These are phyloP conservation scores for Apis laboriosa DNA, from an alignment of 1,140 invertebrate genomes.

Conservation along the genomic window DNA sequence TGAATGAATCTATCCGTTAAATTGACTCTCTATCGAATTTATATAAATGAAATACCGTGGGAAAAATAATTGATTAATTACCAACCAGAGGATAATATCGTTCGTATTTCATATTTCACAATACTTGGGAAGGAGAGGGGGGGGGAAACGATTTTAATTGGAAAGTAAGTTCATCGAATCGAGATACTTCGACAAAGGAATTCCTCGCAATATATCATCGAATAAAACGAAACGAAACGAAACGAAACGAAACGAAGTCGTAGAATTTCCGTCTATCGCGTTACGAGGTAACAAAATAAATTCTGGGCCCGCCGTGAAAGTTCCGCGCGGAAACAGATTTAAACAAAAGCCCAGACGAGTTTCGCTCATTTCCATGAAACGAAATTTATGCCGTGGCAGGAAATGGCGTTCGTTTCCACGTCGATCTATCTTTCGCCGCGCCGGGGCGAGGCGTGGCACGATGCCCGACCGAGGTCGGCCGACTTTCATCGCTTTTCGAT, in stretches of 20 bases:
- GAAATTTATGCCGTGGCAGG: slow-evolving; percentile 19
- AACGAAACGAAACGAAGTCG: background rate
- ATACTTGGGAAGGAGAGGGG: too few relatives aligned
- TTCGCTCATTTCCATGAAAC: slow-evolving; percentile 16
- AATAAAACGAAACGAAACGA: background rate
- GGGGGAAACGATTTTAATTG: too few relatives aligned
- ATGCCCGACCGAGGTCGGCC: background rate
- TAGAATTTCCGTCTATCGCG: background rate
- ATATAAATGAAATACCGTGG: too few relatives aligned
- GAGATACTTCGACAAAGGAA: too few relatives aligned
- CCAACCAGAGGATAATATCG: too few relatives aligned
- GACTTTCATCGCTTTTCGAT: slow-evolving; percentile 37
- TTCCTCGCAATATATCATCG: background rate
- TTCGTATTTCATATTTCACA: too few relatives aligned
- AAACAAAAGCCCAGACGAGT: slow-evolving; percentile 27
- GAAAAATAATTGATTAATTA: too few relatives aligned
- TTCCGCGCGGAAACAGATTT: background rate
- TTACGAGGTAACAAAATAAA: background rate
- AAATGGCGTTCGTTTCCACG: slow-evolving; percentile 35
- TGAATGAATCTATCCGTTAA: too few relatives aligned
- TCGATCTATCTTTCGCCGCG: slow-evolving; percentile 30
- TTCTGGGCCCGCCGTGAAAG: too few relatives aligned
- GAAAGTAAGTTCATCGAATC: too few relatives aligned
- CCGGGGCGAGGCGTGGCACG: background rate
- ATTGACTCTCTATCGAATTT: too few relatives aligned